Evolutionary conservation across 2,888 invertebrate genomes (phyloP).

Genomic region (Phaonia tiefii): DNA sequence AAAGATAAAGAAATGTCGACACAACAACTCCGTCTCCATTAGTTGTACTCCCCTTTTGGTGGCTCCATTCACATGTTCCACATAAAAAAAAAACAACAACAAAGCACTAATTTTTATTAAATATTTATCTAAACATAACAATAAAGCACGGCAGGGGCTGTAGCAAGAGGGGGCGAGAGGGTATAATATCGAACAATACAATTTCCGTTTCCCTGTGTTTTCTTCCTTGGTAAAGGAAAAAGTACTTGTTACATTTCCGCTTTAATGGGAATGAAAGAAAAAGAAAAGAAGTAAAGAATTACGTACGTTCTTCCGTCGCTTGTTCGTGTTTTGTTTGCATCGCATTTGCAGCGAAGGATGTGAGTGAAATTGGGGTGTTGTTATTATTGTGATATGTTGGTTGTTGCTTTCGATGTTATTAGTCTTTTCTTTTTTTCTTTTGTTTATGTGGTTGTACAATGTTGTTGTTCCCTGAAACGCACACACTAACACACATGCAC

Average conservation of each 20-base stretch:
- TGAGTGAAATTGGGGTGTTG: constrained; percentile 44
- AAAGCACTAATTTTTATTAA: constrained; percentile 50
- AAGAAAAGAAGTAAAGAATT: background rate
- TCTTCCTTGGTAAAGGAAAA: constrained; percentile 23
- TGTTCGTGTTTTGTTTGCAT: constrained; percentile 10
- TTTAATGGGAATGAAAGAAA: constrained; percentile 38
- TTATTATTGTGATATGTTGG: background rate
- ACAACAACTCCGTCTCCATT: constrained; percentile 13
- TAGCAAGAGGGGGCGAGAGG: no score
- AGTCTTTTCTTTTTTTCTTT: background rate
- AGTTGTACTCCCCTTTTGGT: background rate
- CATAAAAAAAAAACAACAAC: constrained; percentile 16
- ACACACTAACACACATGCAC: constrained; percentile 12
- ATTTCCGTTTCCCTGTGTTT: constrained; percentile 40
- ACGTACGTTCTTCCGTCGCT: background rate
- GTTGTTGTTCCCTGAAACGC: constrained; percentile 5
- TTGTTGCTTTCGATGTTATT: background rate
- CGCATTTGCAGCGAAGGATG: background rate
- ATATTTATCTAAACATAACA: constrained; percentile 53
- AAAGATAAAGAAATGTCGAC: no score
- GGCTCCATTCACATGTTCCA: background rate
- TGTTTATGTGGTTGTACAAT: constrained; percentile 18
- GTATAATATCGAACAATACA: constrained; percentile 45
- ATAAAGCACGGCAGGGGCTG: background rate
- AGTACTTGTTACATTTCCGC: constrained; percentile 55